Evolutionary conservation across 2,888 invertebrate species (phyloP), one percentile per base, ranked within the genome.

Genomic region (Congeria kusceri): DNA sequence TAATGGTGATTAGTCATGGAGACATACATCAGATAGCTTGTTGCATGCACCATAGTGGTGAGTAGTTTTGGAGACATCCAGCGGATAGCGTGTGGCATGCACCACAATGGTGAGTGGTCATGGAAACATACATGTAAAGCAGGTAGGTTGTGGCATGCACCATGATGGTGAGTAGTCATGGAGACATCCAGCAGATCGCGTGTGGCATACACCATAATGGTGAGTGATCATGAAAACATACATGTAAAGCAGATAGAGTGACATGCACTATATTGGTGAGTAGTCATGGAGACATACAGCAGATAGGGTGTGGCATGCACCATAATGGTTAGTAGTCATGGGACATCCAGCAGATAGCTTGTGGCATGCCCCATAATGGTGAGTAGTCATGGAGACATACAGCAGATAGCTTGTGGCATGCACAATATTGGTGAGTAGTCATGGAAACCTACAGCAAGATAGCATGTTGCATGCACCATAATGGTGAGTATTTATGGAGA

Each of bases 151-250:
- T n/a, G n/a, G n/a, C n/a, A n/a, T n/a, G n/a, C n/a, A 80, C 88
- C 18, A 75, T 75, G 20, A 78, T 91, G 11, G 89, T 88, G 3
- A 68, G 79, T 0, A 89, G 87, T 3, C 86, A 89, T n/a, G 62
- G 83, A 4, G 86, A 86, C n/a, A 87, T 87, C 20, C 84, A 82
- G 9, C 96, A 98, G 92, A 95, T 98, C 32, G 96, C 97, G 0
- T 97, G 97, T 92, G 98, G 98, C 1, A 94, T 98, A 57, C 98
- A 98, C 92, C 98, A 98, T 92, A 97, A 97, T 85, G 95, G 95
- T 95, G 89, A 86, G 47, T 47, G n/a, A n/a, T n/a, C n/a, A n/a
- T n/a, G n/a, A n/a, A n/a, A n/a, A n/a, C n/a, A n/a, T n/a, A n/a
- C n/a, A n/a, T n/a, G n/a, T n/a, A n/a, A n/a, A n/a, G n/a, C n/a